These are phyloP conservation scores for Platycercus adscitus DNA, from an alignment of 2,113 vertebrate genomes.

Conservation along the genomic window DNA sequence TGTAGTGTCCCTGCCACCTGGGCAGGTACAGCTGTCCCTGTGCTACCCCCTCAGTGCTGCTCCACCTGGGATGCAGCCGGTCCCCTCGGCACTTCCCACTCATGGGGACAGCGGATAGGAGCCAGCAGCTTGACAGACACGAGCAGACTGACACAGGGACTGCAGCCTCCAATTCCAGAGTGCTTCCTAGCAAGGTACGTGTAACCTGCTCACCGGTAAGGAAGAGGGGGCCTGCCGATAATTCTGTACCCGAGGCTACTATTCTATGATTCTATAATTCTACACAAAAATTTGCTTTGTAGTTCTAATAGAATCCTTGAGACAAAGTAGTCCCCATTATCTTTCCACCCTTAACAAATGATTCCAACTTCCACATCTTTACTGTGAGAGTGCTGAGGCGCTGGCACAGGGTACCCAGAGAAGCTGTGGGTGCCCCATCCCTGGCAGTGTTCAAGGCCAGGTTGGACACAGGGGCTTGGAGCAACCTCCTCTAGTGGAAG, in stretches of 20 bases:
- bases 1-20: background rate
- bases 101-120: rapidly evolving
- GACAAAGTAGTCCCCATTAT: background rate
- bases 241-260: background rate
- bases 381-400: background rate
- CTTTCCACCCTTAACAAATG: background rate
- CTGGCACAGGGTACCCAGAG: background rate
- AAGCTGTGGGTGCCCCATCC: too few relatives aligned
- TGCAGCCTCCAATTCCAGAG: background rate
- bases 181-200: rapidly evolving
- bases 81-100: background rate
- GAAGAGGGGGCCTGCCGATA: background rate
- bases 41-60: background rate
- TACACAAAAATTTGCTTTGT: background rate
- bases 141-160: background rate
- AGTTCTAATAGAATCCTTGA: background rate
- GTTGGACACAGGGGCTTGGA: background rate
- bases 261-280: background rate
- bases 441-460: too few relatives aligned
- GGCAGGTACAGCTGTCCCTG: too few relatives aligned
- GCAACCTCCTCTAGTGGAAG: background rate
- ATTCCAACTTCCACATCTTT: background rate
- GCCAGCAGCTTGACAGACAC: background rate
- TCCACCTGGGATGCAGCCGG: background rate
- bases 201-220: background rate